A percentile compares a stretch with the other conserved stretches of the same genome.
Conservation (phyloP, 2,888 invertebrate species). For the Podabrus alpinus region DNA sequence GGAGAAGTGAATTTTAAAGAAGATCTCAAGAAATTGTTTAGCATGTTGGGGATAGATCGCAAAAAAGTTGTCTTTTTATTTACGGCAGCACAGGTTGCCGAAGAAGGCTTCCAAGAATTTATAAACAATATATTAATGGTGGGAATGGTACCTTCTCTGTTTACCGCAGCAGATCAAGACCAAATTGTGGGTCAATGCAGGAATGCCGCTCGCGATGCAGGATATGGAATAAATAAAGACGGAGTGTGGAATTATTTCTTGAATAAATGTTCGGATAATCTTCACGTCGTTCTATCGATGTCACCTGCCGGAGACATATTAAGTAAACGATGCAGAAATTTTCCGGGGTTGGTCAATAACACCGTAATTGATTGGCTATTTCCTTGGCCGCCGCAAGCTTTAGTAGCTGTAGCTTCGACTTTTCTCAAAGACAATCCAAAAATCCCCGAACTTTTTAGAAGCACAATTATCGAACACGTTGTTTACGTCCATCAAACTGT, state of each 20-base stretch:
- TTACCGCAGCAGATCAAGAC: constrained; percentile 88
- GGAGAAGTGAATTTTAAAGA: constrained; percentile 82
- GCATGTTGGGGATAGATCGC: constrained; percentile 75
- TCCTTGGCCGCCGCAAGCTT: constrained; percentile 90
- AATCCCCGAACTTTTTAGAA: constrained; percentile 55
- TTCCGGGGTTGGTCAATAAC: constrained; percentile 90
- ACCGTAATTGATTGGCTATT: constrained; percentile 94
- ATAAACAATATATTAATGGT: constrained; percentile 91
- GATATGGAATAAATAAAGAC: constrained; percentile 76
- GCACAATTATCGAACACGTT: constrained; percentile 78
- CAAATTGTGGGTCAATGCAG: constrained; percentile 72
- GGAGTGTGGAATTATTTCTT: constrained; percentile 85
- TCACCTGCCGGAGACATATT: constrained; percentile 83
- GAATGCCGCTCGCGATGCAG: constrained; percentile 70
- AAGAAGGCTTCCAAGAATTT: constrained; percentile 84
- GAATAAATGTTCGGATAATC: constrained; percentile 76
- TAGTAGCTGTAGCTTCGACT: constrained; percentile 84
- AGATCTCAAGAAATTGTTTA: constrained; percentile 81
- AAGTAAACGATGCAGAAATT: constrained; percentile 83
- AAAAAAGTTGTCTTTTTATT: constrained; percentile 83
- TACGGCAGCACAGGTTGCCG: constrained; percentile 79
- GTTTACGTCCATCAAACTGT: constrained; percentile 84
- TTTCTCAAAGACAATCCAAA: constrained; percentile 70
- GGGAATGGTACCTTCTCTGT: constrained; percentile 83
- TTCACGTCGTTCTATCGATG: constrained; percentile 91